Conservation (phyloP, 2,113 vertebrate species). For the Siphamia tubifer region DNA sequence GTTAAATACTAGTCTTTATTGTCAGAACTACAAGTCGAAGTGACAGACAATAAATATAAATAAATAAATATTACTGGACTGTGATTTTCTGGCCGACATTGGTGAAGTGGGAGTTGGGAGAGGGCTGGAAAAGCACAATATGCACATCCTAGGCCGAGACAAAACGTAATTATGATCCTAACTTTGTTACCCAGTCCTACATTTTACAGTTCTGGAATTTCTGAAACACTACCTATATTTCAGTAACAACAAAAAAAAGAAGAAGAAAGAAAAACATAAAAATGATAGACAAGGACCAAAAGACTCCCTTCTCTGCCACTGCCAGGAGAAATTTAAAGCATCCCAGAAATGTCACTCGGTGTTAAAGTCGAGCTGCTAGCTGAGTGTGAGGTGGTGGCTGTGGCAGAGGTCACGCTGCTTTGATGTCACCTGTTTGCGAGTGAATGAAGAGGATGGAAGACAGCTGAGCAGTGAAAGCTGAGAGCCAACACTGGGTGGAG, state of each 20-base stretch:
- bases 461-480: neutral
- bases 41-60: too few relatives aligned
- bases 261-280: neutral
- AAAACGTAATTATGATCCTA: too few relatives aligned
- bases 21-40: too few relatives aligned
- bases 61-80: too few relatives aligned
- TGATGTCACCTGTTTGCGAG: constrained; percentile 34
- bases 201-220: neutral
- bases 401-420: constrained; percentile 9
- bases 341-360: constrained; percentile 60
- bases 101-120: too few relatives aligned
- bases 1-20: too few relatives aligned
- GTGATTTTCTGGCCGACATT: too few relatives aligned
- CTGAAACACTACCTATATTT: neutral
- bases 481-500: neutral
- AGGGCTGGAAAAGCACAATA: too few relatives aligned
- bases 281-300: constrained; percentile 1
- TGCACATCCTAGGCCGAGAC: too few relatives aligned
- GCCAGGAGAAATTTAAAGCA: constrained; percentile 48
- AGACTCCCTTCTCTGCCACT: neutral
- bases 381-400: neutral
- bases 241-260: neutral
- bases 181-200: too few relatives aligned
- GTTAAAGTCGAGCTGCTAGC: constrained; percentile 21
- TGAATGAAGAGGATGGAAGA: neutral